phyloP scores from a whole-genome alignment of 1,140 invertebrate genomes.

The Eubasilissa regina region DNA sequence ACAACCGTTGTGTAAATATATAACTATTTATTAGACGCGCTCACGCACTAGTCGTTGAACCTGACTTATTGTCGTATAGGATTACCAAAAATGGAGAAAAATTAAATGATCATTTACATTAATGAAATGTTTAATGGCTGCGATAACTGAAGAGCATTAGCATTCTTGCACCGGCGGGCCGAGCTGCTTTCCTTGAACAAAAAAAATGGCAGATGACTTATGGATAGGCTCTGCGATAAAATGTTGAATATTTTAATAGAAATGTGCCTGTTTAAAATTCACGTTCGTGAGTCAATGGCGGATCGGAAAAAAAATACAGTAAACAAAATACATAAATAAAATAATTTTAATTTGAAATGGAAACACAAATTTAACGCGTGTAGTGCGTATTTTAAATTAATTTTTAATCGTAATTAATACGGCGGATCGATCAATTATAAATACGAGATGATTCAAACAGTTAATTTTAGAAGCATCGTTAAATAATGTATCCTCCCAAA shows the following conservation, averaged over 20 bases:
- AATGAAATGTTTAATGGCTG: conserved; percentile 30
- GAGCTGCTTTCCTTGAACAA: conserved; percentile 13
- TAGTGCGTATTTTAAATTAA: no score
- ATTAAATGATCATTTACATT: conserved; percentile 30
- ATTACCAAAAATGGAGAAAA: conserved; percentile 25
- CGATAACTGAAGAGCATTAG: conserved; percentile 30
- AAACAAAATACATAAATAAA: no score
- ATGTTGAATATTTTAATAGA: conserved; percentile 31
- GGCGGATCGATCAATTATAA: no score
- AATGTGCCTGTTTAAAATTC: conserved; percentile 20
- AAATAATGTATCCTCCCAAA: no score
- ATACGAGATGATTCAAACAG: no score
- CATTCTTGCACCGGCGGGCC: conserved; percentile 11
- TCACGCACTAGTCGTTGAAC: conserved; percentile 5
- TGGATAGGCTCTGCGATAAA: conserved; percentile 4
- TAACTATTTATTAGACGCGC: neutral
- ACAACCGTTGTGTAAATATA: no score
- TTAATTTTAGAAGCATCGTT: no score
- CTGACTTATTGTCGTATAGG: conserved; percentile 21
- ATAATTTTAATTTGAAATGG: no score
- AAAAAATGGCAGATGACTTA: conserved; percentile 17
- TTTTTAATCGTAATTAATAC: no score
- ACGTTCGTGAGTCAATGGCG: conserved; percentile 25
- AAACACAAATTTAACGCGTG: no score
- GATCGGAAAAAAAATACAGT: neutral